Evolutionary conservation across 1,140 invertebrate genomes (phyloP).

Genomic region (Contarinia nasturtii): DNA sequence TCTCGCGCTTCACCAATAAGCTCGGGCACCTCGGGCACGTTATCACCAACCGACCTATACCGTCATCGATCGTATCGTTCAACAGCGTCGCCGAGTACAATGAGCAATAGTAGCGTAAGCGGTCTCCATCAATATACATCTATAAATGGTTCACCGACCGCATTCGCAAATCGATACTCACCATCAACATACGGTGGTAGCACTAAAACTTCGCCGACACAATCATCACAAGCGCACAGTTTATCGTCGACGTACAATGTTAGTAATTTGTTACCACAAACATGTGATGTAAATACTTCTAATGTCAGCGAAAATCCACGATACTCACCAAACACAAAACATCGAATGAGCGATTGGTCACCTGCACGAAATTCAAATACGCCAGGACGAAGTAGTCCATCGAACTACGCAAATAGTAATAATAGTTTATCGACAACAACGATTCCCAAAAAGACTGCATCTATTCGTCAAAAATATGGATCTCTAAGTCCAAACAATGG

Average conservation of each 20-base stretch:
- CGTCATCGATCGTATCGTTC: neutral
- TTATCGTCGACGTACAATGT: neutral
- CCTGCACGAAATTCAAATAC: neutral
- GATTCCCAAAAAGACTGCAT: constrained; percentile 24
- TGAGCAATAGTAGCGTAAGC: neutral
- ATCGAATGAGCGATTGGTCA: neutral
- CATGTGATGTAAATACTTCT: too few species aligned
- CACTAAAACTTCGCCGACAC: neutral
- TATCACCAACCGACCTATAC: neutral
- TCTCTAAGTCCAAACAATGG: constrained; percentile 17
- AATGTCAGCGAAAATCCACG: neutral
- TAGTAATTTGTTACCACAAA: neutral
- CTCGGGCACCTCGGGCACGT: neutral
- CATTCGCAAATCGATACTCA: neutral
- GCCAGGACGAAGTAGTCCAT: neutral
- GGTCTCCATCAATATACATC: neutral
- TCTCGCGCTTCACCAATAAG: neutral
- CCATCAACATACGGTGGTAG: neutral
- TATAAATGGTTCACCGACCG: constrained; percentile 1
- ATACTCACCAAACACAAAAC: neutral
- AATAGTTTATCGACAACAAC: constrained; percentile 16
- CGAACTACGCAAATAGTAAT: neutral
- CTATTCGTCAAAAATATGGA: constrained; percentile 21
- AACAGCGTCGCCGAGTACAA: neutral
- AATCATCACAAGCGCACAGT: neutral